Evolutionary conservation across 2,113 vertebrate genomes (phyloP), one percentile per base, ranked within the genome.

Genomic region (Amia ocellicauda): DNA sequence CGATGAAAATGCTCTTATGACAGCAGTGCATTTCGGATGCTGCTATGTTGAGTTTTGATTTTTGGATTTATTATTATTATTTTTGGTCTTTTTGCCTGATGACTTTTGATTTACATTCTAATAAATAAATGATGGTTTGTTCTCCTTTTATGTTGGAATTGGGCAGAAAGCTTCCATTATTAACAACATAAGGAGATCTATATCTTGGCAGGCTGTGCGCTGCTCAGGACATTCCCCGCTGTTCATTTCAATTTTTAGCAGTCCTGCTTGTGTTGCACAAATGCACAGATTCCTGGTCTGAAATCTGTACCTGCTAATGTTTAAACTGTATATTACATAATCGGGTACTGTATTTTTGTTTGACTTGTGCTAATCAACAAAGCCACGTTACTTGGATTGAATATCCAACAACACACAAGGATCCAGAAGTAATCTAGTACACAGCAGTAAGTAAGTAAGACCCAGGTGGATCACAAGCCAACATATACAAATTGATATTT

Each of bases 1-100:
- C 93, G 92, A 95, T 90, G 89, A 92, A 89, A 89, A 90, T 67
- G 68, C 82, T 91, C 88, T 90, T 90, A 79, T 91, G 90, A 88
- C 92, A 93, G 88, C 88, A 69, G 85, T 83, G 80, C 80, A 80
- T 87, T 91, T 89, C 79, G 80, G 79, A 86, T 81, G 85, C 78
- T 74, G 83, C 78, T 89, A 88, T 81, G 80, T 83, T 89, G 84
- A 86, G 77, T 86, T 80, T 72, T 78, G 86, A 89, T 89, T 81
- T 90, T 84, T 64, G 83, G 73, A 84, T 71, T 69, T 85, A 87
- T 79, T 50, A 62, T 80, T 86, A 75, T 74, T 70, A 67, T 2
- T 40, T 51, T 26, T 58, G 28, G 42, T 64, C 55, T 49, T 36
- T 53, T 41, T 29, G 3, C 31, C 71, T 69, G 74, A 67, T 69